These are phyloP conservation scores for Quadroppia sp. DNA, from an alignment of 2,888 invertebrate genomes.

Conservation along the genomic window DNA sequence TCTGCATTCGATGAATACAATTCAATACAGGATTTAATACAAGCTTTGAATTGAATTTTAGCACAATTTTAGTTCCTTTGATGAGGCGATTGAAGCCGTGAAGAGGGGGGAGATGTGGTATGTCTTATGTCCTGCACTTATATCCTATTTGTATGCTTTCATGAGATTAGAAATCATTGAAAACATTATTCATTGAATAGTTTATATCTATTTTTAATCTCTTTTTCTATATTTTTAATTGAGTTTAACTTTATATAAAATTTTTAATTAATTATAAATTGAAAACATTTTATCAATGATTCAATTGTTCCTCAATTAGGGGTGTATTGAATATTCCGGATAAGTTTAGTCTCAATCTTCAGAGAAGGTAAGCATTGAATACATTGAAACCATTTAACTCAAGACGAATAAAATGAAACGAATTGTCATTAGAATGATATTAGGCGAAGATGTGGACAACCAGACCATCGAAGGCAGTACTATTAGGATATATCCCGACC, in stretches of 20 bases:
- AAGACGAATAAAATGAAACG: background rate
- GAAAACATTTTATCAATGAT: background rate
- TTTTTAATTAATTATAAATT: too few relatives aligned
- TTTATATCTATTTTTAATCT: too few relatives aligned
- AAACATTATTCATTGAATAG: too few relatives aligned
- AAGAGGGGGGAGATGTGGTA: conserved; percentile 79
- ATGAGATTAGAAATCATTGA: background rate
- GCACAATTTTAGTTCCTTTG: conserved; percentile 42
- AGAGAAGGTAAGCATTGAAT: conserved; percentile 36
- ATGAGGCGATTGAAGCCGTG: conserved; percentile 67
- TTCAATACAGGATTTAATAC: background rate
- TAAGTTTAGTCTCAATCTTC: conserved; percentile 41
- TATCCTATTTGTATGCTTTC: background rate
- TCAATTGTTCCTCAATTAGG: background rate
- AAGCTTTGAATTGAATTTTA: background rate
- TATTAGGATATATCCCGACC: conserved; percentile 82
- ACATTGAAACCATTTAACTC: background rate
- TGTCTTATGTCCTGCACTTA: conserved; percentile 69
- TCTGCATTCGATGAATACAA: background rate
- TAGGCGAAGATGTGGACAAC: conserved; percentile 59
- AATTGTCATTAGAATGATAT: conserved; percentile 34
- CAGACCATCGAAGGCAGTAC: conserved; percentile 82
- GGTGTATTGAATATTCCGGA: conserved; percentile 38
- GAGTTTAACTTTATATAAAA: too few relatives aligned
- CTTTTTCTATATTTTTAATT: too few relatives aligned